Evolutionary conservation across 2,888 invertebrate genomes (phyloP), one percentile per base, ranked within the genome.

Genomic region (Oxytorus armatus): DNA sequence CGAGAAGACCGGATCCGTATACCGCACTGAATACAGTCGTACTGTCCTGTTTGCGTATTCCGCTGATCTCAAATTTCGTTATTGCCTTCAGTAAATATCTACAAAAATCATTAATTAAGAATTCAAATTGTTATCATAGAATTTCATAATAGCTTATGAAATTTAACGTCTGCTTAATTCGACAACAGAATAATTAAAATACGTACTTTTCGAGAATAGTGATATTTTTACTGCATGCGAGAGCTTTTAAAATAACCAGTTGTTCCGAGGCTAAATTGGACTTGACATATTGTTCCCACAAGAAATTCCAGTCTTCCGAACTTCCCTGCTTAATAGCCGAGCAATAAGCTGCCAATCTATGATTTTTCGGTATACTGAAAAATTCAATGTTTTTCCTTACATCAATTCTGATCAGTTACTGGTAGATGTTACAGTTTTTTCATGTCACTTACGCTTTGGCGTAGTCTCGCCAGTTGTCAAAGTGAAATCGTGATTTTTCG

Each of bases 301-400:
- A 92, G 90, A 95, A 95, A 36, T 95, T 93, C 95, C 96, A 97
- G 88, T 96, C 96, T 0, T 92, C 92, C 21, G 93, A 91, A 0
- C 94, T 94, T 47, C 96, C 96, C 75, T 94, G 90, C 70, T 93
- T 93, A 0, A 97, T 89, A 16, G 94, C 96, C 4, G 92, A 91
- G 88, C 96, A 96, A 89, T 95, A 96, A 0, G 95, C 95, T 0
- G 94, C 92, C 0, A 93, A 91, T 57, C 95, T 94, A 33, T 95
- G 93, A 89, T 96, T 95, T 10, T 93, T 94, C 0, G 95, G 94
- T 61, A 96, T 94, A 0, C 95, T 95, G 88, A 5, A 76, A 42
- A 61, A 39, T 51, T 1, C 3, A 23, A 5, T 4, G 0, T 25
- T 49, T 1, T 36, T n/a, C 11, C 2, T 29, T 29, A 0, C n/a